phyloP scores from a whole-genome alignment of 2,797 vertebrate species.

The Lepus townsendii region DNA sequence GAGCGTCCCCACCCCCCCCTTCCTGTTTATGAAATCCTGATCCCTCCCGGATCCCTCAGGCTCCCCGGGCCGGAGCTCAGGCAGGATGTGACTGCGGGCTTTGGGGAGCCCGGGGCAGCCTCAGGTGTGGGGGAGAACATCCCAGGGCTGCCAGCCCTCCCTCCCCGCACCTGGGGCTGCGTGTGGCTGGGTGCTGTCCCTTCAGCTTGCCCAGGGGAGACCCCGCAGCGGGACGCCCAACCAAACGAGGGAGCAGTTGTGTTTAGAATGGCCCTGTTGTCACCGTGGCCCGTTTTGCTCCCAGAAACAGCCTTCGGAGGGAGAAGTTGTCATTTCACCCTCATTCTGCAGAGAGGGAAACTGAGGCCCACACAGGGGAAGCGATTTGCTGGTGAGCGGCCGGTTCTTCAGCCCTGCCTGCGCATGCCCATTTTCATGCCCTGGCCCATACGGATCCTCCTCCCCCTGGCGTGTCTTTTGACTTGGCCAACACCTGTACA shows the following conservation, averaged over 20 bases:
- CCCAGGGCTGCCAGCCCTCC: not conserved
- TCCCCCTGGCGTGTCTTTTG: not conserved
- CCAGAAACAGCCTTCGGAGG: not conserved
- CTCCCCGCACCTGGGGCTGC: not conserved
- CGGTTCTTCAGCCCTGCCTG: not conserved
- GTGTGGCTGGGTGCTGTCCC: not conserved
- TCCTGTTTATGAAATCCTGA: slow-evolving; percentile 86
- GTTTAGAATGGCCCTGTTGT: slow-evolving; percentile 1
- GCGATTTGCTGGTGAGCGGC: not conserved
- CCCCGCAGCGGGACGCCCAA: not conserved
- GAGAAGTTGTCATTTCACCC: not conserved
- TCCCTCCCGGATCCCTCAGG: slow-evolving; percentile 79
- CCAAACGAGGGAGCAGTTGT: not conserved
- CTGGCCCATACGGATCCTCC: not conserved
- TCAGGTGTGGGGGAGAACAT: slow-evolving; percentile 72
- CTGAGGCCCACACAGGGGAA: not conserved
- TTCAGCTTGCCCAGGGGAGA: slow-evolving; percentile 9
- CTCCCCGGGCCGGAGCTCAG: slow-evolving; percentile 72
- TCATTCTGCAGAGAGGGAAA: slow-evolving; percentile 19
- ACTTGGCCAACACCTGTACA: not conserved
- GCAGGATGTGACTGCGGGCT: slow-evolving; percentile 78
- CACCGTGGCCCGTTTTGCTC: slow-evolving; percentile 29
- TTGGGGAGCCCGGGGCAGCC: slow-evolving; percentile 62
- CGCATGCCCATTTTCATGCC: not conserved
- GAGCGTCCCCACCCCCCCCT: slow-evolving; percentile 81